phyloP scores from a whole-genome alignment of 2,113 vertebrate genomes.

The Gavia stellata region DNA sequence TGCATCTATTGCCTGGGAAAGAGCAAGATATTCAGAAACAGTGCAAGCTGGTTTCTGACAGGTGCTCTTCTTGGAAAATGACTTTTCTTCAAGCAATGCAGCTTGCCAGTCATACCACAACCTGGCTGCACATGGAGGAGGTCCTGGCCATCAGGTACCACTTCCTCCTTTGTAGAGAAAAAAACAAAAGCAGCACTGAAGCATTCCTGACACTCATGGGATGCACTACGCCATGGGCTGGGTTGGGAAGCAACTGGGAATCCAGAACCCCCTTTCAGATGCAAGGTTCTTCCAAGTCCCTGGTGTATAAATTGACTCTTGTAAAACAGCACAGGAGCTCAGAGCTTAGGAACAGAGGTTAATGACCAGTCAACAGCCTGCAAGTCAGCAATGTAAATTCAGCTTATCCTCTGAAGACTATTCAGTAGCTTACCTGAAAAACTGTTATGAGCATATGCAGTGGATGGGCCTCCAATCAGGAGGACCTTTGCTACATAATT shows the following conservation, averaged over 20 bases:
- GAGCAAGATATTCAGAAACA: neutral
- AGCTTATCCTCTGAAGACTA: neutral
- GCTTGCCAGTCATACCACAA: too few relatives aligned
- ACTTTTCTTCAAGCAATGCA: neutral
- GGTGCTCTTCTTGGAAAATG: neutral
- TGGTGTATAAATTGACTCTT: too few relatives aligned
- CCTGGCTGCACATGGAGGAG: neutral
- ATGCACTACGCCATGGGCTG: too few relatives aligned
- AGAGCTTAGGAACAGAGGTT: neutral
- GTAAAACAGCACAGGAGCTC: neutral
- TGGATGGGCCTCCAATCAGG: neutral
- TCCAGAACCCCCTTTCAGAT: neutral
- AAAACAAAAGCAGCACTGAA: too few relatives aligned
- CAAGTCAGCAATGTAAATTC: neutral
- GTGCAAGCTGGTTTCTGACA: neutral
- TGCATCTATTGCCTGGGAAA: neutral
- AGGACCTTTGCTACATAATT: neutral
- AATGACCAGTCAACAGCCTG: neutral
- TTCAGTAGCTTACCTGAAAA: neutral
- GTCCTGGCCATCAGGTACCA: neutral
- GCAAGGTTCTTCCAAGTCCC: neutral
- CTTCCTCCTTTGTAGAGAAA: accelerated
- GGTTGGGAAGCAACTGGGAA: neutral
- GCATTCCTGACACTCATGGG: neutral
- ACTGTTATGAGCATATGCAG: accelerated